Base-by-base conservation (phyloP, 2,797 vertebrate genomes). In the Lagocephalus sceleratus region DNA sequence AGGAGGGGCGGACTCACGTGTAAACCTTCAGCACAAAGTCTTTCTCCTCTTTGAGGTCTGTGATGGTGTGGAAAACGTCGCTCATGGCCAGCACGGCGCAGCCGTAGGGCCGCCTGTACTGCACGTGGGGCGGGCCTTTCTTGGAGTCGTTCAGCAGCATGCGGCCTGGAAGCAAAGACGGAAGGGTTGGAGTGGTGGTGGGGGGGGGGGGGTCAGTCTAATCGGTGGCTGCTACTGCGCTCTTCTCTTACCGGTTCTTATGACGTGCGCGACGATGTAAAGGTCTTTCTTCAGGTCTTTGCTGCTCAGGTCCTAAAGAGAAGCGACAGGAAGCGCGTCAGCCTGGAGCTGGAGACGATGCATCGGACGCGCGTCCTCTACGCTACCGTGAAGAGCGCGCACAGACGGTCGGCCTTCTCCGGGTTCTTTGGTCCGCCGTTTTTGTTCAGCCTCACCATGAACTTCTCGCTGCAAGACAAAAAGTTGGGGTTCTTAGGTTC, bases 21-120 rank as follows among this genome's bases (percentile, higher is more conserved):
- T 98, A 99, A 90, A 99, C 95, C 87, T 99, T 99, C 56, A 99
- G 95, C 70, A 99, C 96, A 86, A 99, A 99, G 90, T 99, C 97
- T 82, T 99, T 99, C 78, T 99, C 97, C 68, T 99, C 97, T 79
- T 97, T 96, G 71, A 98, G 91, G 80, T 99, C 97, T 0, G 95
- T 93, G 73, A 98, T 93, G 22, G 95, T 96, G 74, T 97, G 96
- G 43, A 99, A 93, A 63, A 95, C 94, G 43, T 99, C 97, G 60
- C 94, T 91, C 85, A 99, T 91, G 75, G 97, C 95, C 3, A 99
- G 85, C n/a, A 98, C 96, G 0, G 97, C 96, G 1, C 96, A 99
- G 68, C 97, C 97, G 9, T 99, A 99, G 0, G 97, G 97, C 22
- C 97, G 90, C 3, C 97, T 90, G 47, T 99, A 99, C 74, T 96